Percentiles rank a stretch among this genome's conserved stretches.
phyloP scores from a whole-genome alignment of 2,888 invertebrate species.

The Sipha maydis region DNA sequence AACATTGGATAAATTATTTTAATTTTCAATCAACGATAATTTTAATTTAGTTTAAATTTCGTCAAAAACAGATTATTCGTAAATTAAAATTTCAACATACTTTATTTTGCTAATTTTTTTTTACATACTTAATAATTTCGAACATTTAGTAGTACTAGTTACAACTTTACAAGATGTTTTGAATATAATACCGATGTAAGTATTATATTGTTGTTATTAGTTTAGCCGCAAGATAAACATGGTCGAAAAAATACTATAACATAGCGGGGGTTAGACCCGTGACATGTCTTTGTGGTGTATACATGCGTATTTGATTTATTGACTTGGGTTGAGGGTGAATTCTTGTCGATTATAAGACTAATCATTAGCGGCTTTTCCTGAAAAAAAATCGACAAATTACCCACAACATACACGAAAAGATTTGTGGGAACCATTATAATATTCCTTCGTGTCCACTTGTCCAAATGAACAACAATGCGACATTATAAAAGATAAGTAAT shows the following conservation, averaged over 20 bases:
- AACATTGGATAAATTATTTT: too few relatives aligned
- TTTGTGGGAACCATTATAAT: conserved; percentile 32
- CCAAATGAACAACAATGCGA: conserved; percentile 37
- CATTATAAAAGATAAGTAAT: conserved; percentile 53
- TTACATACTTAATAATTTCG: not conserved
- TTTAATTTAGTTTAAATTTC: too few relatives aligned
- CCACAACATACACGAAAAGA: conserved; percentile 45
- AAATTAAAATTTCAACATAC: too few relatives aligned
- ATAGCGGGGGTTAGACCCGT: conserved; percentile 44
- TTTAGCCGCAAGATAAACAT: conserved; percentile 51
- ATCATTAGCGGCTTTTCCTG: conserved; percentile 59
- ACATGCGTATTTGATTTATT: conserved; percentile 51
- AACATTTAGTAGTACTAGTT: not conserved
- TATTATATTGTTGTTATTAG: conserved; percentile 54
- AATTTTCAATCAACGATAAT: too few relatives aligned
- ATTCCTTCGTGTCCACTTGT: conserved; percentile 54
- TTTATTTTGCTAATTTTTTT: too few relatives aligned
- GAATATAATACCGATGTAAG: conserved; percentile 28
- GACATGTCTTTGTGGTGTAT: conserved; percentile 44
- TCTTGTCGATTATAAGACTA: conserved; percentile 44
- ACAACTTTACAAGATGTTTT: conserved; percentile 23
- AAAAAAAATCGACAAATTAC: conserved; percentile 61
- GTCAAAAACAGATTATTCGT: too few relatives aligned
- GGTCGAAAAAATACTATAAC: not conserved
- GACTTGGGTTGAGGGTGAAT: conserved; percentile 24